These are phyloP conservation scores for Drosophila micromelanica DNA, from an alignment of 1,140 invertebrate species.

Conservation along the genomic window DNA sequence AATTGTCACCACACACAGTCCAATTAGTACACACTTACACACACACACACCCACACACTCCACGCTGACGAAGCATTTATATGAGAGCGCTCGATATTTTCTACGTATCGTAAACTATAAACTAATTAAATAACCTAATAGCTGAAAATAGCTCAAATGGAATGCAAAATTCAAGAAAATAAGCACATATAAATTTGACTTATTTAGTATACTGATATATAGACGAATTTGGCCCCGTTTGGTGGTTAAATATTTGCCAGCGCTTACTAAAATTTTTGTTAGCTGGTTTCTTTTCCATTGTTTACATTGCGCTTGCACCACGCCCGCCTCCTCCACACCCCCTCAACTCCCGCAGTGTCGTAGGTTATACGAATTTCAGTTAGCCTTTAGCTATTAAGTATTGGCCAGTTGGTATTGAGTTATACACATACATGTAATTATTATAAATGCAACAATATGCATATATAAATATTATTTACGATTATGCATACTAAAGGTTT, in stretches of 20 bases:
- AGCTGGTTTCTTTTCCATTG: slow-evolving; percentile 31
- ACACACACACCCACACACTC: slow-evolving; percentile 33
- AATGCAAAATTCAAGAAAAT: slow-evolving; percentile 22
- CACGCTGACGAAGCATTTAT: slow-evolving; percentile 35
- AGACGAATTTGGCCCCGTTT: slow-evolving; percentile 61
- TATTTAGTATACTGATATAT: slow-evolving; percentile 45
- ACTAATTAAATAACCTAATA: slow-evolving; percentile 34
- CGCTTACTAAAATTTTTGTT: slow-evolving; percentile 33
- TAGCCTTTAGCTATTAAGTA: slow-evolving; percentile 67
- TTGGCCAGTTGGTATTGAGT: slow-evolving; percentile 55
- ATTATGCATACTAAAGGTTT: slow-evolving; percentile 52
- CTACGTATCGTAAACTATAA: slow-evolving; percentile 43
- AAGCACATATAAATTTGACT: slow-evolving; percentile 19
- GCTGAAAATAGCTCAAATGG: slow-evolving; percentile 41
- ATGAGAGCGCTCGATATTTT: slow-evolving; percentile 24
- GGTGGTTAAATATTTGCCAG: slow-evolving; percentile 62
- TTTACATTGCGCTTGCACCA: slow-evolving; percentile 51
- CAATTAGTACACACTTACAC: not conserved
- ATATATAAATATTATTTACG: slow-evolving; percentile 39
- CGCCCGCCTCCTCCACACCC: not conserved
- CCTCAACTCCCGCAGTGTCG: slow-evolving; percentile 34
- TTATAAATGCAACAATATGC: slow-evolving; percentile 16
- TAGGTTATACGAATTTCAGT: slow-evolving; percentile 79
- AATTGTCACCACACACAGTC: not conserved
- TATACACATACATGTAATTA: slow-evolving; percentile 14